These are phyloP conservation scores for Scaptomyza montana DNA, from an alignment of 1,140 invertebrate species.

Conservation along the genomic window DNA sequence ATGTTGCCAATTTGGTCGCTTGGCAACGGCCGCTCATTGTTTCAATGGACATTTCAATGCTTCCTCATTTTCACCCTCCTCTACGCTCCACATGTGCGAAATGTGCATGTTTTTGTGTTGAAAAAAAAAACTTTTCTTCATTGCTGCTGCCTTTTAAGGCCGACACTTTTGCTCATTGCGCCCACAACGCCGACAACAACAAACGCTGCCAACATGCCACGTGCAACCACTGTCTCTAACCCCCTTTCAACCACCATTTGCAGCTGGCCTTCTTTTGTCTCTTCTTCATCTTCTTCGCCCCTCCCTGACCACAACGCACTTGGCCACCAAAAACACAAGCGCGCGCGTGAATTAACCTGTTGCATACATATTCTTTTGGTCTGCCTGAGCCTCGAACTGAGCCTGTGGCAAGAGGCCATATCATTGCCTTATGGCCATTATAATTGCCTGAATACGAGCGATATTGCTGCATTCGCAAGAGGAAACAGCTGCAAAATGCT, in stretches of 20 bases:
- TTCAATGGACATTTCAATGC: constrained; percentile 72
- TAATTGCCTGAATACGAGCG: constrained; percentile 28
- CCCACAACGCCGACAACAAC: constrained; percentile 15
- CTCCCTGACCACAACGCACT: constrained; percentile 33
- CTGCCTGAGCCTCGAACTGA: neutral
- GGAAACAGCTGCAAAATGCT: constrained; percentile 21
- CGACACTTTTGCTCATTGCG: constrained; percentile 67
- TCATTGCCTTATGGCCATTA: constrained; percentile 38
- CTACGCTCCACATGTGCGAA: constrained; percentile 46
- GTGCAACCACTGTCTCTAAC: neutral
- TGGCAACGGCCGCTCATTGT: constrained; percentile 62
- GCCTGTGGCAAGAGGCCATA: constrained; percentile 32
- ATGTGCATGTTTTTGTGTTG: constrained; percentile 56
- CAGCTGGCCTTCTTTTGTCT: constrained; percentile 17
- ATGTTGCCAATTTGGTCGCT: constrained; percentile 67
- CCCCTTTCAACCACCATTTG: neutral
- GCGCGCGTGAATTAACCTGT: constrained; percentile 71
- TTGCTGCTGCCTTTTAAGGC: constrained; percentile 71
- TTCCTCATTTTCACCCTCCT: constrained; percentile 22
- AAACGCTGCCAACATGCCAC: constrained; percentile 1
- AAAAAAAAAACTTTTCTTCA: constrained; percentile 38
- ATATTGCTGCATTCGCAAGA: neutral
- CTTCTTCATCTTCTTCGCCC: neutral
- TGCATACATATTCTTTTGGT: constrained; percentile 42
- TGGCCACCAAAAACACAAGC: constrained; percentile 32